Conservation (phyloP, 2,888 invertebrate species). For the Onchidella celtica region DNA sequence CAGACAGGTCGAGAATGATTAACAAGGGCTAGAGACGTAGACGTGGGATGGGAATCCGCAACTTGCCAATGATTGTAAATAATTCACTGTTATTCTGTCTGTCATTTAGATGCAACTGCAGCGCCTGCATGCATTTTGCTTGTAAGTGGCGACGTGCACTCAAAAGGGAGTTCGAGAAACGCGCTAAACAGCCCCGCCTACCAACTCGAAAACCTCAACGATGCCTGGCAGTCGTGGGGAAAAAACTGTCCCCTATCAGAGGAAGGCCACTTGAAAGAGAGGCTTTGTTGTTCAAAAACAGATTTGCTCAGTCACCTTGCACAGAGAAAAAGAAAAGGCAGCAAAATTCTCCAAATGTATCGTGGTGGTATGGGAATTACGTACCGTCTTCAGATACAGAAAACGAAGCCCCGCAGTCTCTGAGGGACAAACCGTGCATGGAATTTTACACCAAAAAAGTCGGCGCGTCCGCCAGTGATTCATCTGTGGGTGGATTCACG, state of each 20-base stretch:
- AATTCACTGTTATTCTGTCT: too few species aligned
- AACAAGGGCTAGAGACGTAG: too few species aligned
- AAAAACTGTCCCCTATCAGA: neutral
- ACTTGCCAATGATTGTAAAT: too few species aligned
- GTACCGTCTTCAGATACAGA: neutral
- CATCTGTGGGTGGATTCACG: neutral
- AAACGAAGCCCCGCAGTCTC: neutral
- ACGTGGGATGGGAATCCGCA: too few species aligned
- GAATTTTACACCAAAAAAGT: too few species aligned
- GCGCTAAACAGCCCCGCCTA: neutral
- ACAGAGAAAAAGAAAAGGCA: neutral
- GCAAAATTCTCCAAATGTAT: constrained; percentile 1
- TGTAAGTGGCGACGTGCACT: constrained; percentile 20
- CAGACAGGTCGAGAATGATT: too few species aligned
- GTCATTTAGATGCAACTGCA: constrained; percentile 29
- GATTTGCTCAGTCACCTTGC: neutral
- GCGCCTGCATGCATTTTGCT: constrained; percentile 40
- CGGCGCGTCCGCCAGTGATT: neutral
- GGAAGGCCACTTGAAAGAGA: neutral
- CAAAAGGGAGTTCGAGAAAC: constrained; percentile 4
- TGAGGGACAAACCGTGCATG: too few species aligned
- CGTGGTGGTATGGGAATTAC: constrained; percentile 33
- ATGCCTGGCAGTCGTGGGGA: neutral
- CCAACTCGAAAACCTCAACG: neutral
- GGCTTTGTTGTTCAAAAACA: neutral